Base-by-base conservation (phyloP, 2,888 invertebrate genomes). In the Lapara coniferarum region DNA sequence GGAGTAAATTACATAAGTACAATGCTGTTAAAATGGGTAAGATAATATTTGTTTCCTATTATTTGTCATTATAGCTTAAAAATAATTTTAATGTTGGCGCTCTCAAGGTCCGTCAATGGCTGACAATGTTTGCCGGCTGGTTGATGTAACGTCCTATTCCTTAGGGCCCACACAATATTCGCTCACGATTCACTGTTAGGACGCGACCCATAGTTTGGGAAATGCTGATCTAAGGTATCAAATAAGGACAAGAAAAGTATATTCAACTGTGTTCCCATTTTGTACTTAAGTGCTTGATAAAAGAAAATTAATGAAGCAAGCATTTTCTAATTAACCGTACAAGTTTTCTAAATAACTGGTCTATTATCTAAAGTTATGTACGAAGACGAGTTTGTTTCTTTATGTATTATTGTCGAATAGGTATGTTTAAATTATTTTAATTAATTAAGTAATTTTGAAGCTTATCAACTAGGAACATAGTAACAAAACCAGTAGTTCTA, bases 251-350 rank as follows among this genome's bases (percentile, higher is more conserved):
- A 63, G 19, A 13, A 63, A 16, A 37, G 59, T 16, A 63, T 25
- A 63, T 63, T 16, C 46, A 63, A 63, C 19, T 46, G 13, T 49
- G 63, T 63, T 12, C 63, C 13, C 63, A 63, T 19, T 63, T 63
- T 46, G 16, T 16, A 46, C 49, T 49, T 63, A 63, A 63, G 19
- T 63, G 63, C 16, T 19, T 63, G 63, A 63, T 63, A 63, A 63
- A 63, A 46, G 63, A 63, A 63, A 63, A 63, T 49, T 63, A 63
- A 63, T 63, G 63, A 63, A 49, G 63, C 63, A 63, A 63, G 63
- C 19, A 49, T 57, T 57, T 57, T 57, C 30, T 57, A 57, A 56
- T 59, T 46, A 59, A 63, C 63, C 16, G 13, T 46, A 19, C 63
- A 63, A 49, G 63, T 63, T 63, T 49, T 63, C 59, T 63, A 63